A percentile compares a stretch with the other conserved stretches of the same genome.
These are phyloP conservation scores for Mesocricetus auratus DNA, from an alignment of 2,113 vertebrate genomes.

Conservation along the genomic window DNA sequence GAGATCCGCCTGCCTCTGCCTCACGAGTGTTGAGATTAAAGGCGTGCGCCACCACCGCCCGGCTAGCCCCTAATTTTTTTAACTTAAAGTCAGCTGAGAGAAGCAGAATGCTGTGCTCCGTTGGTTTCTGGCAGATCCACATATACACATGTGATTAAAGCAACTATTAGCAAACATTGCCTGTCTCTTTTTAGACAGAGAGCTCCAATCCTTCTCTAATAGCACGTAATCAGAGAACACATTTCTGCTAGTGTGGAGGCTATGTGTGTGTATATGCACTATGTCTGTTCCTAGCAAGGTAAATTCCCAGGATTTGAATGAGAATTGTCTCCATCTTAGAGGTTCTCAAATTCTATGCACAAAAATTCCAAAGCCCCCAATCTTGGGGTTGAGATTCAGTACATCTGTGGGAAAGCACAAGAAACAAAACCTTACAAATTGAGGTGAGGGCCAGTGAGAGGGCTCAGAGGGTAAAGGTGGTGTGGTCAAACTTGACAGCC, in stretches of 20 bases:
- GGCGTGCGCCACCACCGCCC: too few relatives aligned
- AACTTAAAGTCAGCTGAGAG: background rate
- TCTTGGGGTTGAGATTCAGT: background rate
- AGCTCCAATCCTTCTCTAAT: background rate
- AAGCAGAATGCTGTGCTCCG: background rate
- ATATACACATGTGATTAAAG: background rate
- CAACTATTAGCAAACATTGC: background rate
- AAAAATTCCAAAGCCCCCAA: background rate
- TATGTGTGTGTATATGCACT: accelerated
- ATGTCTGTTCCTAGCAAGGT: background rate
- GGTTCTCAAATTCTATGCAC: slow-evolving; percentile 15
- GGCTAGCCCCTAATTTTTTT: too few relatives aligned
- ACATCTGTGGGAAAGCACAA: background rate
- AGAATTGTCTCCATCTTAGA: background rate
- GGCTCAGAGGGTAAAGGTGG: background rate
- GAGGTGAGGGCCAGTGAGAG: background rate
- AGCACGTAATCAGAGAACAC: background rate
- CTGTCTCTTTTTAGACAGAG: background rate
- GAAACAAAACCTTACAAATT: background rate
- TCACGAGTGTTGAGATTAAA: too few relatives aligned
- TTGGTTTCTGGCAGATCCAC: background rate
- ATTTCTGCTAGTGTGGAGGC: background rate
- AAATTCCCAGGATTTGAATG: background rate
- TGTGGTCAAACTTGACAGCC: background rate
- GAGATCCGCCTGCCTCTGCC: too few relatives aligned